These are phyloP conservation scores for Drosophila suzukii DNA, from an alignment of 1,140 invertebrate genomes.

Conservation along the genomic window DNA sequence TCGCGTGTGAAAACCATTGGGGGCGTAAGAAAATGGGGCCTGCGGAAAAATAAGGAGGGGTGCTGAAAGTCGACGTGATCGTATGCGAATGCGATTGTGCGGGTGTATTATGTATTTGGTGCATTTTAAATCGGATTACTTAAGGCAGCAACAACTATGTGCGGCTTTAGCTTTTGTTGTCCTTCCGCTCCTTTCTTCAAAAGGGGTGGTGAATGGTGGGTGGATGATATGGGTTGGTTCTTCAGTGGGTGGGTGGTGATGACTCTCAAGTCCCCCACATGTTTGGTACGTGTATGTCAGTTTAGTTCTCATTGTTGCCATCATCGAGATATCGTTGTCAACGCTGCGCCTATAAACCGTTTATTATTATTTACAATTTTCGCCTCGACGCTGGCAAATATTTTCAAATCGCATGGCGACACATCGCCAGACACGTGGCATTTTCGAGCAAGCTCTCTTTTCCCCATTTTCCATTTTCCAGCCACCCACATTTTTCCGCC, in stretches of 20 bases:
- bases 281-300: slow-evolving; percentile 7
- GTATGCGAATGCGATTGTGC: slow-evolving; percentile 76
- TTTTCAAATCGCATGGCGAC: slow-evolving; percentile 53
- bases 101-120: slow-evolving; percentile 76
- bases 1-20: background rate
- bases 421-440: slow-evolving; percentile 71
- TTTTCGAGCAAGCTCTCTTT: background rate
- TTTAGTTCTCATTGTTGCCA: slow-evolving; percentile 47
- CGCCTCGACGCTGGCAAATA: slow-evolving; percentile 46
- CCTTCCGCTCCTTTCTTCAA: slow-evolving; percentile 15
- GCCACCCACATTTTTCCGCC: slow-evolving; percentile 2
- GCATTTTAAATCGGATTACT: slow-evolving; percentile 82
- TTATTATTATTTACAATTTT: slow-evolving; percentile 76
- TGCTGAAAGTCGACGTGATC: slow-evolving; percentile 68
- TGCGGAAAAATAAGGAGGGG: slow-evolving; percentile 1
- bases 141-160: slow-evolving; percentile 71
- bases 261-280: slow-evolving; percentile 8
- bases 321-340: slow-evolving; percentile 49
- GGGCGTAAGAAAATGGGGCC: background rate
- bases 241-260: background rate
- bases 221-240: background rate
- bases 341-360: slow-evolving; percentile 59
- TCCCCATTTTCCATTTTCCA: background rate
- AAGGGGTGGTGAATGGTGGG: background rate
- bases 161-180: slow-evolving; percentile 56